Conservation (phyloP, 92 coral and sea anemone genomes). For the Epizoanthus fatuus region DNA sequence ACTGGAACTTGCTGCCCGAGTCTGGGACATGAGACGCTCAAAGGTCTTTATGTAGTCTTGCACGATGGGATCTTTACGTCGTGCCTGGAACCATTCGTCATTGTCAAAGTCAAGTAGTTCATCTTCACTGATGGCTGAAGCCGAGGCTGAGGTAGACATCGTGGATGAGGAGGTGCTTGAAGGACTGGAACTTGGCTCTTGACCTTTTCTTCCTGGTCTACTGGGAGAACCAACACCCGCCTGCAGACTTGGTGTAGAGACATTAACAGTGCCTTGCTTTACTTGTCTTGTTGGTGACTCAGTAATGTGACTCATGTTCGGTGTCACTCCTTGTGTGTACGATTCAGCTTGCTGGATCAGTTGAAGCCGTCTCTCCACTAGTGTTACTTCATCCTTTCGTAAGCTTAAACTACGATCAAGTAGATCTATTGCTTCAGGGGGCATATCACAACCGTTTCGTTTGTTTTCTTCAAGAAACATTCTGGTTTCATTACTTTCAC, state of each 20-base stretch:
- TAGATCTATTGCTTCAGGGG: constrained; percentile 18
- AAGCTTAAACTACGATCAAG: constrained; percentile 16
- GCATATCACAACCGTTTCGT: not conserved
- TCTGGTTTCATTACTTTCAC: not conserved
- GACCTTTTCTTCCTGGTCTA: not conserved
- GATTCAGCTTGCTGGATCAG: constrained; percentile 23
- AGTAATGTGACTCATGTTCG: constrained; percentile 20
- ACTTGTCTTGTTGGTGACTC: constrained; percentile 10
- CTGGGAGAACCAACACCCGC: not conserved
- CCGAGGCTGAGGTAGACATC: constrained; percentile 1
- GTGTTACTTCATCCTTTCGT: constrained; percentile 20
- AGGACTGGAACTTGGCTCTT: not conserved
- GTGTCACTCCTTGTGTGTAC: constrained; percentile 30
- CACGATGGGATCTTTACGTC: constrained; percentile 94
- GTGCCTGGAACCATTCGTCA: constrained; percentile 90
- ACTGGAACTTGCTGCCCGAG: not conserved
- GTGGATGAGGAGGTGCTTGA: not conserved
- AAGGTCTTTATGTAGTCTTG: constrained; percentile 93
- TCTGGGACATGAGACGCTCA: constrained; percentile 63
- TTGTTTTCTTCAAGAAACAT: not conserved
- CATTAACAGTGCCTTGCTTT: constrained; percentile 24
- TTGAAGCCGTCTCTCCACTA: constrained; percentile 30
- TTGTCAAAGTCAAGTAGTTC: constrained; percentile 74
- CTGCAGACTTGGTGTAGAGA: constrained; percentile 17
- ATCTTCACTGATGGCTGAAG: constrained; percentile 31